A percentile compares a stretch with the other conserved stretches of the same genome.
Evolutionary conservation across 2,888 invertebrate genomes (phyloP).

Genomic region (Zygogramma bicolorata): DNA sequence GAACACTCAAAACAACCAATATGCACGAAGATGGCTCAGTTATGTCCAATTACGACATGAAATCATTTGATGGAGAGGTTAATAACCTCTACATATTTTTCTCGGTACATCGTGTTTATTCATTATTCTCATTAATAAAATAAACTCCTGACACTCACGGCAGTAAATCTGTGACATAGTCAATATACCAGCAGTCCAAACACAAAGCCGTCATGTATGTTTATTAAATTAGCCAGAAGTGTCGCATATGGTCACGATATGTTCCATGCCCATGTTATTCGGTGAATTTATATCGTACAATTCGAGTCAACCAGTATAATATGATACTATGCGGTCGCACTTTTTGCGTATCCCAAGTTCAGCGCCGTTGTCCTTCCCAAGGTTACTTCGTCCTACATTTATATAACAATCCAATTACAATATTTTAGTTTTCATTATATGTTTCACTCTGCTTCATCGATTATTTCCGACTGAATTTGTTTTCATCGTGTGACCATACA

Average conservation of each 20-base stretch:
- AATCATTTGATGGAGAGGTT: too few species aligned
- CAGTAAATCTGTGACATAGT: constrained; percentile 6
- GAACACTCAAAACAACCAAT: too few species aligned
- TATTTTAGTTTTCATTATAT: background rate
- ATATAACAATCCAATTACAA: background rate
- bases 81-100: too few species aligned
- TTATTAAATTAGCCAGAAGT: constrained; percentile 13
- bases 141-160: background rate
- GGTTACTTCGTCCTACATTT: background rate
- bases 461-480: too few species aligned
- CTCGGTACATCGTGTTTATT: background rate
- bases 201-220: constrained; percentile 10
- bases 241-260: constrained; percentile 21
- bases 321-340: background rate
- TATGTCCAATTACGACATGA: too few species aligned
- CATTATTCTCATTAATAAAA: background rate
- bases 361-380: background rate
- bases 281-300: background rate
- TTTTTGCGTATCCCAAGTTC: constrained; percentile 16
- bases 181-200: constrained; percentile 8
- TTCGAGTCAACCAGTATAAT: background rate
- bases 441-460: background rate
- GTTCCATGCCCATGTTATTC: constrained; percentile 7
- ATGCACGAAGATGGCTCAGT: too few species aligned
- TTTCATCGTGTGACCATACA: too few species aligned